These are phyloP conservation scores for Cottus gobio DNA, from an alignment of 2,113 vertebrate genomes.

Conservation along the genomic window DNA sequence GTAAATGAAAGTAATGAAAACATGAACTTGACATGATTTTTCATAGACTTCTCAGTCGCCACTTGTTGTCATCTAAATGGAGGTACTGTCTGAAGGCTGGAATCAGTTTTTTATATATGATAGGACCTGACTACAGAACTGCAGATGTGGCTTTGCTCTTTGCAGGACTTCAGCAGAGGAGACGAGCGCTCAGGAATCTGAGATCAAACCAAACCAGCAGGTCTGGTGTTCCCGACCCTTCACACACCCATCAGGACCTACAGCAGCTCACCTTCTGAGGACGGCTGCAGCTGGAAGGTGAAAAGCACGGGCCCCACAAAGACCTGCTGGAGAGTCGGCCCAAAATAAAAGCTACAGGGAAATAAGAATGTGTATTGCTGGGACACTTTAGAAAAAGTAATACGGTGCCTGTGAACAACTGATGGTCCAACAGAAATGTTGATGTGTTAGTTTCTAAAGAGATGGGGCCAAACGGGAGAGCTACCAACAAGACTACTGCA, in stretches of 20 bases:
- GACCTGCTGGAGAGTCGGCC: background rate
- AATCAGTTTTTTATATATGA: too few species aligned
- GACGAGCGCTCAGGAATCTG: background rate
- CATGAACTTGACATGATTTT: background rate
- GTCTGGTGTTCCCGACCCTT: too few species aligned
- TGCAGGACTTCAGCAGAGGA: slow-evolving; percentile 33
- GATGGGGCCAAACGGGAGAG: background rate
- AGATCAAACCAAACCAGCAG: slow-evolving; percentile 12
- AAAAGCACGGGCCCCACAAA: too few species aligned
- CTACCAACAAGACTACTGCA: background rate
- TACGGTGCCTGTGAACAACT: background rate
- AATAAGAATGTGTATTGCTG: background rate
- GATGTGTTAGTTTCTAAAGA: slow-evolving; percentile 9
- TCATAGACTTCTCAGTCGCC: too few species aligned
- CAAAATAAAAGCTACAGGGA: background rate
- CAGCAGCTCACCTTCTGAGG: too few species aligned
- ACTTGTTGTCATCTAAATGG: background rate
- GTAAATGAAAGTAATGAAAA: background rate
- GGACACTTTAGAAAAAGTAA: background rate
- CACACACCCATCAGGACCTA: background rate
- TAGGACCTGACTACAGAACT: background rate
- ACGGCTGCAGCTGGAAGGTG: too few species aligned
- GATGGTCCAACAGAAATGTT: background rate
- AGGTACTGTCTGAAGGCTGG: too few species aligned
- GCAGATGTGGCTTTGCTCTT: background rate